Percentiles rank a stretch among this genome's conserved stretches.
These are phyloP conservation scores for Noctua janthina DNA, from an alignment of 2,888 invertebrate genomes.

Conservation along the genomic window DNA sequence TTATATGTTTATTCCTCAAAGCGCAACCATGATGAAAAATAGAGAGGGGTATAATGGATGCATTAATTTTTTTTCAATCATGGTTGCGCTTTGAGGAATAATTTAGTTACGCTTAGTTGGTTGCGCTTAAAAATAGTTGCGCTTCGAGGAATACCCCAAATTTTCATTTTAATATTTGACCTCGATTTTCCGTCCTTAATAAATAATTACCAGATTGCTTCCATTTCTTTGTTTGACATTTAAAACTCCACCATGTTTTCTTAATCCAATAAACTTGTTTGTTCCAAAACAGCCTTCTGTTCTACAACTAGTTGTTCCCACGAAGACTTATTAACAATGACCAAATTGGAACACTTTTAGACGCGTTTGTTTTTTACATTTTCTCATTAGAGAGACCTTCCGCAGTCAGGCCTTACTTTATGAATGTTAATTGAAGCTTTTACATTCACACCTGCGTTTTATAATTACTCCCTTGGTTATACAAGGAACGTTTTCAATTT, in stretches of 20 bases:
- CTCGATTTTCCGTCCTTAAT: constrained; percentile 19
- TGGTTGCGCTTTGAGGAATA: no score
- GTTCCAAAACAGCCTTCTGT: constrained; percentile 40
- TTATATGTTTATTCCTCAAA: no score
- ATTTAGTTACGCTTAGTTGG: no score
- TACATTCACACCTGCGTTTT: constrained; percentile 65
- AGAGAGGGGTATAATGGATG: no score
- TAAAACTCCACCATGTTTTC: constrained; percentile 30
- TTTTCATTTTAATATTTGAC: constrained; percentile 36
- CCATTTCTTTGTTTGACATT: constrained; percentile 42
- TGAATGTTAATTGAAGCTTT: constrained; percentile 68
- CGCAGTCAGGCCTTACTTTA: constrained; percentile 57
- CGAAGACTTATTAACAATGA: constrained; percentile 53
- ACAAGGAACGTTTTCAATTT: constrained; percentile 59
- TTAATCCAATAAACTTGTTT: constrained; percentile 41
- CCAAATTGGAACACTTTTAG: constrained; percentile 68
- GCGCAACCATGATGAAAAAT: no score
- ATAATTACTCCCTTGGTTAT: constrained; percentile 63
- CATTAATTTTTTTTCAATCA: no score
- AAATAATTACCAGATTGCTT: constrained; percentile 43
- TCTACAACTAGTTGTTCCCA: constrained; percentile 53
- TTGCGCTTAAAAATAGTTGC: no score
- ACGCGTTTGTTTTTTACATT: constrained; percentile 70
- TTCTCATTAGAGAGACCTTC: constrained; percentile 70
- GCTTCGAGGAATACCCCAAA: no score